Evolutionary conservation across 2,888 invertebrate species (phyloP).

Genomic region (Microctonus aethiopoides): DNA sequence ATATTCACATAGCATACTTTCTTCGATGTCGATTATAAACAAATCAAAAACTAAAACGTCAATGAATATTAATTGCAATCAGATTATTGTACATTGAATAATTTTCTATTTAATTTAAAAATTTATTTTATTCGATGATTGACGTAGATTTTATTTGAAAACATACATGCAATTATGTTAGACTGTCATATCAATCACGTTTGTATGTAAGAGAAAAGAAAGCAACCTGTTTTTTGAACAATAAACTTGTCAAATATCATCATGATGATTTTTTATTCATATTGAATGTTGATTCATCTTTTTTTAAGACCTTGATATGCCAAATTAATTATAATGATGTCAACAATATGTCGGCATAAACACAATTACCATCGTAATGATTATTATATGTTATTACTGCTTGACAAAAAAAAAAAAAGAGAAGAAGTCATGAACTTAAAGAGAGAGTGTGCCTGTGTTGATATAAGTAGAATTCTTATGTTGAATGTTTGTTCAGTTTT

Average conservation of each 20-base stretch:
- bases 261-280: background rate
- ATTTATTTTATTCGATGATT: too few relatives aligned
- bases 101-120: too few relatives aligned
- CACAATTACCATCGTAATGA: background rate
- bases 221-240: background rate
- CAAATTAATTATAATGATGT: constrained; percentile 13
- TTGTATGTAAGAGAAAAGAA: background rate
- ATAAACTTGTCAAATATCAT: background rate
- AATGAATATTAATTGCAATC: too few relatives aligned
- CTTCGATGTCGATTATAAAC: too few relatives aligned
- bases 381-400: background rate
- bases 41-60: too few relatives aligned
- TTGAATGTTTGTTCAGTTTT: constrained; percentile 54
- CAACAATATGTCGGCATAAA: background rate
- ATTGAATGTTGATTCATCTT: constrained; percentile 24
- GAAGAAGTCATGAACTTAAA: constrained; percentile 29
- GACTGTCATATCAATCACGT: background rate
- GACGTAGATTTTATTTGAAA: background rate
- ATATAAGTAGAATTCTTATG: constrained; percentile 55
- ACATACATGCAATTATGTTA: background rate
- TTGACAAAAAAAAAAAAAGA: constrained; percentile 24
- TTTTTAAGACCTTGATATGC: constrained; percentile 16
- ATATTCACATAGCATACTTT: too few relatives aligned
- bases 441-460: constrained; percentile 40
- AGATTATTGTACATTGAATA: too few relatives aligned